These are phyloP conservation scores for Chunga burmeisteri DNA, from an alignment of 2,113 vertebrate species.

Conservation along the genomic window DNA sequence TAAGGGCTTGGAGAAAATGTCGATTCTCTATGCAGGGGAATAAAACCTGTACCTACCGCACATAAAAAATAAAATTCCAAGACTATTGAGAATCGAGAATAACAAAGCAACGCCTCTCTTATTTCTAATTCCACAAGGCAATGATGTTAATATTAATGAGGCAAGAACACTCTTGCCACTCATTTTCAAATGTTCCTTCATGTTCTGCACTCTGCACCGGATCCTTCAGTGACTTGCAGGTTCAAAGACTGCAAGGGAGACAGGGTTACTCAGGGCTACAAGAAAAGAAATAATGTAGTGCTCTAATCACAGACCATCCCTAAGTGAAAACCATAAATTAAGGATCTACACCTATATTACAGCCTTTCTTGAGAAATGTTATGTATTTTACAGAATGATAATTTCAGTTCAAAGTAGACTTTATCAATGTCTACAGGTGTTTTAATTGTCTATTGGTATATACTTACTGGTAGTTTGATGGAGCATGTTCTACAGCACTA, in stretches of 20 bases:
- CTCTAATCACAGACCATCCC: background rate
- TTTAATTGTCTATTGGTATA: background rate
- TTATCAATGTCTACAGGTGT: background rate
- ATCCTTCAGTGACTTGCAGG: background rate
- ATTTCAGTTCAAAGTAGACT: background rate
- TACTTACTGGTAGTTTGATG: background rate
- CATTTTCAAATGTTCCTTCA: background rate
- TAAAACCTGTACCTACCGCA: background rate
- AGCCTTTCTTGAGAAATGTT: background rate
- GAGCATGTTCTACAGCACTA: background rate
- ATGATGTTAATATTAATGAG: background rate
- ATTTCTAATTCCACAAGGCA: background rate
- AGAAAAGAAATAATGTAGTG: background rate
- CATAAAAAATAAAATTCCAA: background rate
- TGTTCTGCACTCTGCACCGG: background rate
- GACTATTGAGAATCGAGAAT: background rate
- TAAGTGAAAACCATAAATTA: background rate
- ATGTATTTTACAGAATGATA: background rate
- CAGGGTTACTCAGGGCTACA: background rate
- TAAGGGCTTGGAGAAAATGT: background rate
- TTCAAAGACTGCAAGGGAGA: background rate
- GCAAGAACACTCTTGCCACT: background rate
- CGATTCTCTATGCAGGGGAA: background rate
- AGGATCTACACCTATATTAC: background rate
- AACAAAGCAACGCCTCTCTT: background rate